These are phyloP conservation scores for Coryphaenoides rupestris DNA, from an alignment of 2,113 vertebrate species.

Conservation along the genomic window DNA sequence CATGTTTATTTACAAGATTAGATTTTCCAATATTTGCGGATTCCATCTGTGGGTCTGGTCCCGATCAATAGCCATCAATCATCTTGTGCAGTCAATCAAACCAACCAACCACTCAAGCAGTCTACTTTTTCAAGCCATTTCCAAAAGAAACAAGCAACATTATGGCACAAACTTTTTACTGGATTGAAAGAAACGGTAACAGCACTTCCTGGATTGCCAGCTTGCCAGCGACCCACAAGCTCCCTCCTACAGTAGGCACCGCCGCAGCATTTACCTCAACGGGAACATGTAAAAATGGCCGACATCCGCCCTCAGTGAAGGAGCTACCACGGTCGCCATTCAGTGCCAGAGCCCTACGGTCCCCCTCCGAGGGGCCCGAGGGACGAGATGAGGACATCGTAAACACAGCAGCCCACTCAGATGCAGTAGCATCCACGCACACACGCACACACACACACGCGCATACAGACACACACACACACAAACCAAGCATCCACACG, in stretches of 20 bases:
- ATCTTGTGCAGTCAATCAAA: too few species aligned
- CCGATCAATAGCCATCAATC: too few species aligned
- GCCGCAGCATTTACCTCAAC: slow-evolving; percentile 32
- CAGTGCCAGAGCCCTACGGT: slow-evolving; percentile 39
- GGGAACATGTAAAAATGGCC: slow-evolving; percentile 25
- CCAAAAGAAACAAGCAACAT: too few species aligned
- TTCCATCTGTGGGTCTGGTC: too few species aligned
- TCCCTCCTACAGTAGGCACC: slow-evolving; percentile 5
- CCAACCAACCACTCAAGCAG: too few species aligned
- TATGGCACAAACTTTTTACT: too few species aligned
- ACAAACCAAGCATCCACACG: too few species aligned
- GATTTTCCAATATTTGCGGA: too few species aligned
- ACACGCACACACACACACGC: background rate
- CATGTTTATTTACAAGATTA: too few species aligned
- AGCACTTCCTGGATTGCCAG: slow-evolving; percentile 12
- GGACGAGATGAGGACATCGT: slow-evolving; percentile 18
- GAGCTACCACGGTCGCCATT: slow-evolving; percentile 27
- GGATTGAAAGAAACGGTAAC: background rate
- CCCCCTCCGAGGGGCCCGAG: slow-evolving; percentile 24
- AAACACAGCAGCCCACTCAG: background rate
- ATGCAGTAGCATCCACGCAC: background rate
- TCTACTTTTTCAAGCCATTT: too few species aligned
- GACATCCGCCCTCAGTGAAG: slow-evolving; percentile 15
- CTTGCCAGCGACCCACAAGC: slow-evolving; percentile 17
- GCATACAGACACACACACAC: too few species aligned